Conservation (phyloP, 2,888 invertebrate species). For the Bembecia ichneumoniformis region DNA sequence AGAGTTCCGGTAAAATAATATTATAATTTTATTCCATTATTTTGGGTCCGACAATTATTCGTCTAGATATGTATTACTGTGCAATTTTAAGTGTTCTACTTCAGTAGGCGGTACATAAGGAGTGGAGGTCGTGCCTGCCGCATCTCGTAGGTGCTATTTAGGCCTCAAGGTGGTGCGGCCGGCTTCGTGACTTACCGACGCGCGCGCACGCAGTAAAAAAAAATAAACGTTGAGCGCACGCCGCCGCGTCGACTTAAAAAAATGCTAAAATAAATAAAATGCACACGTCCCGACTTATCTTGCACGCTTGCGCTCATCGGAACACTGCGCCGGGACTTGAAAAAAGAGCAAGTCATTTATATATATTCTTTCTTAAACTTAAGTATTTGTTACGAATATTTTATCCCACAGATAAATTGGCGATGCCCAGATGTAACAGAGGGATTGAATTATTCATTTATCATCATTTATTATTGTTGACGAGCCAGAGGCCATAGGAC, state of each 20-base stretch:
- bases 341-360: too few relatives aligned
- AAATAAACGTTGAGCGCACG: constrained; percentile 43
- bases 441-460: too few relatives aligned
- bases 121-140: background rate
- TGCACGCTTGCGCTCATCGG: constrained; percentile 39
- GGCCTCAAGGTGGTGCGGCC: constrained; percentile 60
- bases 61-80: background rate
- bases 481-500: too few relatives aligned
- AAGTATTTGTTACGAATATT: too few relatives aligned
- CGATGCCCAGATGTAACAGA: too few relatives aligned
- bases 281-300: constrained; percentile 67
- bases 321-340: constrained; percentile 21
- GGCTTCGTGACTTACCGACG: constrained; percentile 68
- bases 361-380: too few relatives aligned
- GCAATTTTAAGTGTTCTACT: constrained; percentile 17
- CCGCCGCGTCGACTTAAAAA: constrained; percentile 53
- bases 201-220: constrained; percentile 31
- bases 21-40: too few relatives aligned
- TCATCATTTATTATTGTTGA: too few relatives aligned
- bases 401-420: too few relatives aligned
- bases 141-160: constrained; percentile 59
- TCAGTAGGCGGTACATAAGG: constrained; percentile 19
- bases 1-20: too few relatives aligned
- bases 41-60: too few relatives aligned
- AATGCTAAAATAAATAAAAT: constrained; percentile 72